Conservation (phyloP, 2,797 vertebrate genomes). For the Austrolebias charrua region DNA sequence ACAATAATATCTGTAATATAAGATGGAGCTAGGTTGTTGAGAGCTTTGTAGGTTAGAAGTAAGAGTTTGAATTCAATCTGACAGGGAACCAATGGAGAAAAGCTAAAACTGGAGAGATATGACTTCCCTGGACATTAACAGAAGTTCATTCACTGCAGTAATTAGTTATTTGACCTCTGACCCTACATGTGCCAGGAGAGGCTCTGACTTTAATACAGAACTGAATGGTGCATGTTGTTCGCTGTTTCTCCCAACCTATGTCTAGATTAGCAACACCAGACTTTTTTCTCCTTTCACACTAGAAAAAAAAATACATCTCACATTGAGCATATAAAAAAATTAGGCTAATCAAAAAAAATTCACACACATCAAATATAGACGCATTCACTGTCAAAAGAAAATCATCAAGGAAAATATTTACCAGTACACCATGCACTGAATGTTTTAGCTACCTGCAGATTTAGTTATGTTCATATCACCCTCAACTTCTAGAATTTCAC, state of each 20-base stretch:
- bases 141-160: background rate
- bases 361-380: background rate
- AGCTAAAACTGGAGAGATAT: too few relatives aligned
- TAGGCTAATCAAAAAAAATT: conserved; percentile 12
- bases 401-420: background rate
- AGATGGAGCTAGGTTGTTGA: too few relatives aligned
- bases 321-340: too few relatives aligned
- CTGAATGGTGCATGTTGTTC: conserved; percentile 10
- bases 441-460: background rate
- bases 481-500: background rate
- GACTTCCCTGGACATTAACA: too few relatives aligned
- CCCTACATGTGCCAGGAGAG: conserved; percentile 45
- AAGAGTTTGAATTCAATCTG: too few relatives aligned
- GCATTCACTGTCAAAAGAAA: background rate
- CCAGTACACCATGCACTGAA: too few relatives aligned
- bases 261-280: background rate
- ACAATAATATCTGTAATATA: too few relatives aligned
- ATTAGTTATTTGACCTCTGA: conserved; percentile 41
- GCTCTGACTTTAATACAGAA: conserved; percentile 31
- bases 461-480: background rate
- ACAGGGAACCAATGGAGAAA: too few relatives aligned
- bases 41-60: too few relatives aligned
- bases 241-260: background rate
- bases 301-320: too few relatives aligned
- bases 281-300: too few relatives aligned